Conservation (phyloP, 2,797 vertebrate species). For the Malurus leucopterus region DNA sequence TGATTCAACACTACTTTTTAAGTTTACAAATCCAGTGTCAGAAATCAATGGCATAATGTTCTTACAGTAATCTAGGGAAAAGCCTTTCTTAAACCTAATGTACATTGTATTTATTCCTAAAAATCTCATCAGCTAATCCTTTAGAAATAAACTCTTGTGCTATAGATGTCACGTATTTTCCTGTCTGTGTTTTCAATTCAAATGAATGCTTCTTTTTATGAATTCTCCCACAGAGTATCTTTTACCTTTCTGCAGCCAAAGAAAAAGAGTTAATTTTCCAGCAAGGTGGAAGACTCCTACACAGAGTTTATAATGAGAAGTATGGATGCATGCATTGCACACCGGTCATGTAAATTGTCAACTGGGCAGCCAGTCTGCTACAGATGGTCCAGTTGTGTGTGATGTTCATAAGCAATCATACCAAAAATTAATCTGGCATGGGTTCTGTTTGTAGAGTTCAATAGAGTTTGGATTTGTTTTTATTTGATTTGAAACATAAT, state of each 20-base stretch:
- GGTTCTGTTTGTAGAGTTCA: background rate
- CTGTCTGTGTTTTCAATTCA: conserved; percentile 33
- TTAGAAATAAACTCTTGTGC: conserved; percentile 55
- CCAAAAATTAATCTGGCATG: background rate
- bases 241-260: background rate
- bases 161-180: conserved; percentile 43
- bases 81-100: conserved; percentile 55
- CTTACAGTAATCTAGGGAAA: conserved; percentile 51
- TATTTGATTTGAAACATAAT: background rate
- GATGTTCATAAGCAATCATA: background rate
- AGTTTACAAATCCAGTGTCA: conserved; percentile 53
- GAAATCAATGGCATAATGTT: conserved; percentile 63
- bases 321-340: background rate
- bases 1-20: conserved; percentile 48
- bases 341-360: background rate
- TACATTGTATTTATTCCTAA: conserved; percentile 54
- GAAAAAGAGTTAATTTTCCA: background rate
- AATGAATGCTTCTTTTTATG: conserved; percentile 20
- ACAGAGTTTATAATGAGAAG: background rate
- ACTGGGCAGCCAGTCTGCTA: background rate
- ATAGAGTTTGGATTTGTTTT: background rate
- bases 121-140: conserved; percentile 59
- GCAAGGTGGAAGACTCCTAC: background rate
- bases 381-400: background rate
- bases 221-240: conserved; percentile 2